Base-by-base conservation (phyloP, 1,140 invertebrate genomes). In the Sitobion miscanthi region DNA sequence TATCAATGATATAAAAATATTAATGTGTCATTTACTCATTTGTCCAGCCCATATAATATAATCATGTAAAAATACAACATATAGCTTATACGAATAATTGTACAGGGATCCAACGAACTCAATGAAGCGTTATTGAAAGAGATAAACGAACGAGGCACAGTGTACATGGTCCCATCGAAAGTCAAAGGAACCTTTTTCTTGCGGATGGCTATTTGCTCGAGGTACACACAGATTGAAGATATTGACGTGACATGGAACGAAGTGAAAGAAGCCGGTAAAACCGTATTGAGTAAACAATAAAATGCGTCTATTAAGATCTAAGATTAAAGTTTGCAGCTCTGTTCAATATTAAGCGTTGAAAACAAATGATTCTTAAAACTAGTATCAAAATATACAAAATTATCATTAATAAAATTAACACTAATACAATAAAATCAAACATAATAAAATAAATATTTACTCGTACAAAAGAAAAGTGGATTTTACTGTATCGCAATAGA, bases 111-210 rank as follows among this genome's bases (percentile, higher is more conserved):
- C 14, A 99, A 99, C 95, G 97, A 98, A 94, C 94, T 96, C 2
- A 99, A 98, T 94, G 98, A 99, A 95, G 95, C 95, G 2, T 95
- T 99, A 0, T 95, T 99, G 83, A 98, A 98, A 94, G 96, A 96
- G 86, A 98, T 99, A 86, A 99, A 99, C 95, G 97, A 97, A 0
- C 97, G 98, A 69, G 98, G 98, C 38, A 97, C 98, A 94, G 99
- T 99, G 94, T 98, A 99, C 95, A 96, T 99, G 93, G 98, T 99
- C 1, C 98, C 99, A 1, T 98, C 98, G 0, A 98, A 98, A 95
- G 97, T 98, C 52, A 96, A 97, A 30, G 97, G 97, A 94, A 96
- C 96, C 2, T 99, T 97, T 95, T 99, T 99, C 95, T 96, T 99
- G 23, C 96, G 99, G 69, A 96, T 99, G 94, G 98, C 98, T 0